A percentile compares a stretch with the other conserved stretches of the same genome.
Conservation (phyloP, 2,888 invertebrate species). For the Drosophila atroscutellata region DNA sequence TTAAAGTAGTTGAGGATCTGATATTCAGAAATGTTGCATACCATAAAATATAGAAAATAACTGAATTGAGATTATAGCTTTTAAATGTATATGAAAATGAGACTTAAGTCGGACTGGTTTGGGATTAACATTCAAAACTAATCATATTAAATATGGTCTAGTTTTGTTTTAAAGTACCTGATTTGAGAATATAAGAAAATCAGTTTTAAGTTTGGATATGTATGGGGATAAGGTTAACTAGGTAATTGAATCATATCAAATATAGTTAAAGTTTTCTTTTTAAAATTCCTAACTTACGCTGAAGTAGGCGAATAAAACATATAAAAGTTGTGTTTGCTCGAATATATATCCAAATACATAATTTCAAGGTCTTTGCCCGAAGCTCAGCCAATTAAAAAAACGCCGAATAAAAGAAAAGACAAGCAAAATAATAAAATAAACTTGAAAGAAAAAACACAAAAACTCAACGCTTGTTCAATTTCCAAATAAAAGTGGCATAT, state of each 20-base stretch:
- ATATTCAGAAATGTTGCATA: not conserved
- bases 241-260: not conserved
- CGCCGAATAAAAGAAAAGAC: slow-evolving; percentile 11
- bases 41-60: not conserved
- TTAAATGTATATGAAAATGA: not conserved
- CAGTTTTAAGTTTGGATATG: not conserved
- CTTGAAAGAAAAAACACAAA: slow-evolving; percentile 9
- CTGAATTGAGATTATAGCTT: not conserved
- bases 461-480: slow-evolving; percentile 47
- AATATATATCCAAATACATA: slow-evolving; percentile 9
- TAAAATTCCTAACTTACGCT: not conserved
- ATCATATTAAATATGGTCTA: not conserved
- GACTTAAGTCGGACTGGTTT: not conserved
- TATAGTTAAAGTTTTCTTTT: not conserved
- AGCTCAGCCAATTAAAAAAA: slow-evolving; percentile 20
- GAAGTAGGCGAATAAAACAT: not conserved
- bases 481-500: slow-evolving; percentile 53
- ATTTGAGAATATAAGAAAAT: not conserved
- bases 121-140: not conserved
- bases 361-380: slow-evolving; percentile 30
- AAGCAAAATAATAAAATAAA: slow-evolving; percentile 4
- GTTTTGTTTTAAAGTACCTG: not conserved
- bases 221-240: not conserved
- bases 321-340: not conserved
- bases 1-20: not conserved